phyloP scores from a whole-genome alignment of 2,113 vertebrate genomes.

The Callocephalon fimbriatum region DNA sequence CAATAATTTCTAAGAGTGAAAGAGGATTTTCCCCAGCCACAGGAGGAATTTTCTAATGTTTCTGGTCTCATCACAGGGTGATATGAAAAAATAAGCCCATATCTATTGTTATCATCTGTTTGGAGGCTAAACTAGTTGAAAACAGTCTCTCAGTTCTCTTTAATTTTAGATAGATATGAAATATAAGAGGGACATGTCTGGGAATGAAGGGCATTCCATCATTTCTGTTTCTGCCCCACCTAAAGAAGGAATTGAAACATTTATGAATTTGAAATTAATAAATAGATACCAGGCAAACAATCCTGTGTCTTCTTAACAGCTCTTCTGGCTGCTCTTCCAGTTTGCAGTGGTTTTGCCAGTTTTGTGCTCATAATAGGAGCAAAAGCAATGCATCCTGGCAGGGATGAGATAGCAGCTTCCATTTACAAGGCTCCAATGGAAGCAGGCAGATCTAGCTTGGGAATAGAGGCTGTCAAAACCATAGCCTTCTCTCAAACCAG shows the following conservation, averaged over 20 bases:
- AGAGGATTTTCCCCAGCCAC: neutral
- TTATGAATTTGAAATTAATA: neutral
- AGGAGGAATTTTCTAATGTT: neutral
- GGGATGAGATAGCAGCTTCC: neutral
- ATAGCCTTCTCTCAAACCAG: neutral
- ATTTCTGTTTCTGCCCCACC: neutral
- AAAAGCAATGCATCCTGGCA: neutral
- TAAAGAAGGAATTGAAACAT: neutral
- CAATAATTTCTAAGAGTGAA: neutral
- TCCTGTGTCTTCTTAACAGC: neutral
- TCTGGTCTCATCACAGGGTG: neutral
- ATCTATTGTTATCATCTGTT: neutral
- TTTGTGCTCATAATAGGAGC: neutral
- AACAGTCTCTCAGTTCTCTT: neutral
- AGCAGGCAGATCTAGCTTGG: neutral
- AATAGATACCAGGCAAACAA: neutral
- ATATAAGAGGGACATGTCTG: neutral
- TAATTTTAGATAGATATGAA: neutral
- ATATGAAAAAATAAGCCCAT: neutral
- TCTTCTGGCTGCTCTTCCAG: neutral
- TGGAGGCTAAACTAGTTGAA: neutral
- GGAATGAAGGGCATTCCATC: neutral
- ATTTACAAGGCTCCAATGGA: neutral
- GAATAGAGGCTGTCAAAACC: slow-evolving; percentile 6
- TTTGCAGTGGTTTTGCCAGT: neutral